A percentile compares a stretch with the other conserved stretches of the same genome.
Conservation (phyloP, 2,113 vertebrate genomes). For the Nibea coibor region DNA sequence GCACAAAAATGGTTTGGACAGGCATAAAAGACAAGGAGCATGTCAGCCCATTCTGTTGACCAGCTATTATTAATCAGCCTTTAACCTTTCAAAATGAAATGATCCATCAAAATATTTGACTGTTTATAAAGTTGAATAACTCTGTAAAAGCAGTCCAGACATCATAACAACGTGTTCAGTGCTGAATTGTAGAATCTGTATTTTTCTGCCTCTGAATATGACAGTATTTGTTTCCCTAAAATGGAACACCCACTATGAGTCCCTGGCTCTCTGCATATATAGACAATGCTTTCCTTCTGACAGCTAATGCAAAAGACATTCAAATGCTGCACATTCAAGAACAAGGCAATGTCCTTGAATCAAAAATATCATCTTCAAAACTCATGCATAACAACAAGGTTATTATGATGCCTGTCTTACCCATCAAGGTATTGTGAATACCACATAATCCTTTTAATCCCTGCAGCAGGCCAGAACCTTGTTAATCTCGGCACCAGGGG, state of each 20-base stretch:
- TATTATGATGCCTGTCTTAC: constrained; percentile 44
- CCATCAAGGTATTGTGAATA: constrained; percentile 42
- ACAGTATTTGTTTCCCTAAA: neutral
- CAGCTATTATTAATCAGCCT: neutral
- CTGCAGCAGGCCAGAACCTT: constrained; percentile 24
- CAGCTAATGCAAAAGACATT: constrained; percentile 20
- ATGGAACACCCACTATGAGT: neutral
- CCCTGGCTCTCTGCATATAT: neutral
- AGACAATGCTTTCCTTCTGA: neutral
- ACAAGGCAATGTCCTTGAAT: constrained; percentile 40
- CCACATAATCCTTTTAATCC: constrained; percentile 49
- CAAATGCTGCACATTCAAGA: constrained; percentile 19
- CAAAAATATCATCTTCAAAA: constrained; percentile 48
- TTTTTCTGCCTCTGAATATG: neutral
- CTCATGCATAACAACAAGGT: constrained; percentile 57
- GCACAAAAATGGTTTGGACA: constrained; percentile 17
- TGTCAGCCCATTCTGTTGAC: neutral
- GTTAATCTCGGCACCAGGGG: constrained; percentile 13
- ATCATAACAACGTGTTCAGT: too few species aligned
- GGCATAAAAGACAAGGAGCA: neutral
- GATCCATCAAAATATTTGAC: neutral
- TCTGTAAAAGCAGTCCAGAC: neutral
- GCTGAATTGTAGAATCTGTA: neutral
- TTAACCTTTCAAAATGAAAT: neutral
- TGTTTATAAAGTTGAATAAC: neutral